These are phyloP conservation scores for Tychaedon coryphoeus DNA, from an alignment of 2,113 vertebrate genomes.

Conservation along the genomic window DNA sequence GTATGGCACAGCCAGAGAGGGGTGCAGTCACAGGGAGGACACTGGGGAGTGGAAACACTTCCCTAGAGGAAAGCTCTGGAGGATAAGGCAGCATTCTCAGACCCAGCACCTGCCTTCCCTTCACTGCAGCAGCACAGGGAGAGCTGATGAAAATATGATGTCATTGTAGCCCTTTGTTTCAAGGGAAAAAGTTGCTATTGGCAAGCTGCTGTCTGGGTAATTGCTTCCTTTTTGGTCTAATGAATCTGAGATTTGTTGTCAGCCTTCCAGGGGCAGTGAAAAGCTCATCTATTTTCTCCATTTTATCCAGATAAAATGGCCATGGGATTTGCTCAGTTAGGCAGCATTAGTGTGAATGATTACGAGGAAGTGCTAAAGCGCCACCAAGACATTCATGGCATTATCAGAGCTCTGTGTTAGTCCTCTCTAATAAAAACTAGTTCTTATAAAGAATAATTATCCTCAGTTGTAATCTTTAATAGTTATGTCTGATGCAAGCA, in stretches of 20 bases:
- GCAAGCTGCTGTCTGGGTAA: conserved; percentile 29
- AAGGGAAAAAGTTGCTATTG: conserved; percentile 14
- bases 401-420: neutral
- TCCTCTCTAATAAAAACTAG: neutral
- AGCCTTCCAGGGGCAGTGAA: conserved; percentile 32
- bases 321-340: conserved; percentile 42
- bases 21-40: neutral
- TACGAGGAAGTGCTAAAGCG: neutral
- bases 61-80: neutral
- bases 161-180: neutral
- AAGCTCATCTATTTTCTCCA: conserved; percentile 41
- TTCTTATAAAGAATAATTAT: conserved; percentile 1
- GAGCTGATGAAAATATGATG: neutral
- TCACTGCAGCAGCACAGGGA: neutral
- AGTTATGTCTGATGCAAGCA: neutral
- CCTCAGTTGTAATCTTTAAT: neutral
- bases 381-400: neutral
- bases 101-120: neutral
- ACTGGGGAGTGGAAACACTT: neutral
- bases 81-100: neutral
- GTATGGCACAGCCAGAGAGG: neutral
- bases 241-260: conserved; percentile 47
- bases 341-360: conserved; percentile 20
- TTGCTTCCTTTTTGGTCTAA: conserved; percentile 40
- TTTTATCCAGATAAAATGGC: conserved; percentile 25